Evolutionary conservation across 2,888 invertebrate genomes (phyloP), one percentile per base, ranked within the genome.

Genomic region (Cerastoderma edule): DNA sequence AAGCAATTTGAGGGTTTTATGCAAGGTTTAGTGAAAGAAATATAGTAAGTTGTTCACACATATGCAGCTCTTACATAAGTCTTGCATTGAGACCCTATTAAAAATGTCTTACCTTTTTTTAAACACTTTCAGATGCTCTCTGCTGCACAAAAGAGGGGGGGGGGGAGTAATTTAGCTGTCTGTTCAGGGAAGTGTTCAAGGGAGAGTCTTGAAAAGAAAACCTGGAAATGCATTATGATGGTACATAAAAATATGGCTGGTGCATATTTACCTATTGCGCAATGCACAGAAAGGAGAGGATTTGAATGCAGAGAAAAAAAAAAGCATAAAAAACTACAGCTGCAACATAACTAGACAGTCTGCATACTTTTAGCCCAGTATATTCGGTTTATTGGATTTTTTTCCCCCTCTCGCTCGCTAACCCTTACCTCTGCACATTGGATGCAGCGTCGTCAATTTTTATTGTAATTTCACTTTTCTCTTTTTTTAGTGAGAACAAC

Each of bases 311-410:
- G 6, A 60, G 39, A 60, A 39, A 33, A 33, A 60, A 60, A 60
- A 39, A 39, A 22, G 35, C 39, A 60, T 39, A 60, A 60, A 60
- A 60, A 60, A 60, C 22, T 39, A 19, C 32, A 60, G 33, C 60
- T 60, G 60, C 60, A 60, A 39, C 60, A 60, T 60, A 60, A 27
- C 60, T 39, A 60, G 60, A 60, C 60, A n/a, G 60, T 66, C 66
- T 66, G 50, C 33, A 48, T 50, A 48, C 66, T 66, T 66, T 50
- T 66, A 66, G 50, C 50, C 50, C 50, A 66, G 66, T 66, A 66
- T 50, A 66, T 50, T 50, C 48, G 32, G 30, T n/a, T 50, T 22
- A 48, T 50, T 48, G 50, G 30, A 35, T 66, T 66, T 66, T 66
- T 66, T 30, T 50, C 66, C 30, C 24, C 46, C 39, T 39, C 33